Evolutionary conservation across 2,113 vertebrate genomes (phyloP), one percentile per base, ranked within the genome.

Genomic region (Strix uralensis): DNA sequence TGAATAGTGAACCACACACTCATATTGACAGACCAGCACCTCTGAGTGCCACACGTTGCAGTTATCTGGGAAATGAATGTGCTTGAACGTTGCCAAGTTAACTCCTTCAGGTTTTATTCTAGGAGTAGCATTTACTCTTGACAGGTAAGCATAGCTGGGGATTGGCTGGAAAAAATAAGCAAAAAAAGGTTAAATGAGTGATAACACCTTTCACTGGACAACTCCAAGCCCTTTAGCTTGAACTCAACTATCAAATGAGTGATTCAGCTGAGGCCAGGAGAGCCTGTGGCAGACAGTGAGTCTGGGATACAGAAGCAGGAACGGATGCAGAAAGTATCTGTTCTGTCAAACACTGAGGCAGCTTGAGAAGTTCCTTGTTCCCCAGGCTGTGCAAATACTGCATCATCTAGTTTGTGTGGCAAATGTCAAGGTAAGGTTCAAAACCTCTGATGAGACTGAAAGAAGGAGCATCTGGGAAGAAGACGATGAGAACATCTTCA

Each of bases 1-100:
- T 9, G 26, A 14, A 23, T 0, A 0, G 30, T 32, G 30, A 91
- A 36, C 7, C 20, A 29, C 0, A 0, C 0, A 0, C 29, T 69
- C 27, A 9, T 2, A 11, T 2, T 49, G 81, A 36, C 23, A 81
- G 52, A 55, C 7, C 20, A 72, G 8, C 52, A 36, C 18, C 34
- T 81, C 51, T 17, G 20, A 40, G 20, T 57, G 11, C 34, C 44
- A 23, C 34, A 61, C 7, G 2, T 38, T 26, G 19, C 20, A n/a
- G 9, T 17, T 72, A n/a, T 79, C 36, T 66, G 40, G 21, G 36
- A 80, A 74, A 70, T 70, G 1, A 36, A 36, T 8, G 11, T 38
- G 11, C 32, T 30, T 61, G 34, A 51, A 44, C 34, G 22, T 40
- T 32, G 22, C 13, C n/a, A 47, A 44, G 11, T 13, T 75, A 57